Base-by-base conservation (phyloP, 1,140 invertebrate genomes). In the Cotesia vestalis region DNA sequence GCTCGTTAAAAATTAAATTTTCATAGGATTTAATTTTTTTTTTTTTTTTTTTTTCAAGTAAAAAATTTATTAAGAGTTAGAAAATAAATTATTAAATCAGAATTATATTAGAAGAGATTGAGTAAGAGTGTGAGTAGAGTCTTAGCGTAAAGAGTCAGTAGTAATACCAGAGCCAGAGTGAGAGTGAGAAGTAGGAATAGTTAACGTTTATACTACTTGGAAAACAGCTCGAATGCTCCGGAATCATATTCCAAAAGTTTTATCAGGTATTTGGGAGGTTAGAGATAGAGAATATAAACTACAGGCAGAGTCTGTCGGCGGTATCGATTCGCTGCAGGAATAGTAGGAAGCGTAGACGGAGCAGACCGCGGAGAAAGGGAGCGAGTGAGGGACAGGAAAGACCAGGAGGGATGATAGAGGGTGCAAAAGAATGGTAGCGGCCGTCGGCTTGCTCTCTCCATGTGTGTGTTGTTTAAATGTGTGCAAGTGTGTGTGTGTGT, bases 291-390 rank as follows among this genome's bases (percentile, higher is more conserved):
- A 36, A 36, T 36, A 17, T 60, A 55, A 17, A 17, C 14, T 17
- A 17, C 27, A 17, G 27, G 57, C 36, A 36, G 34, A 17, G 60
- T 75, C 69, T 76, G 80, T 73, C 71, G 78, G 64, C 62, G 75
- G 72, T 85, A 85, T 85, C 84, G 84, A 85, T 85, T 81, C 80
- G 77, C 78, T 80, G 78, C 81, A 78, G 80, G 78, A 80, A 68
- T 17, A 46, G 53, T 52, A 78, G 69, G 75, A 71, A 75, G 73
- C 71, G 71, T 72, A 75, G 57, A 69, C 64, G 71, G 70, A 75
- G 61, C 53, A 68, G 69, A 70, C 27, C 66, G 51, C 11, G 40
- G 40, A 46, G 40, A 46, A 46, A 46, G 40, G 40, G 40, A 46
- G 40, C 40, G 40, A 46, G 40, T 57, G 12, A 71, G 69, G 64